Conservation (phyloP, 2,113 vertebrate genomes). For the Ochotona princeps region DNA sequence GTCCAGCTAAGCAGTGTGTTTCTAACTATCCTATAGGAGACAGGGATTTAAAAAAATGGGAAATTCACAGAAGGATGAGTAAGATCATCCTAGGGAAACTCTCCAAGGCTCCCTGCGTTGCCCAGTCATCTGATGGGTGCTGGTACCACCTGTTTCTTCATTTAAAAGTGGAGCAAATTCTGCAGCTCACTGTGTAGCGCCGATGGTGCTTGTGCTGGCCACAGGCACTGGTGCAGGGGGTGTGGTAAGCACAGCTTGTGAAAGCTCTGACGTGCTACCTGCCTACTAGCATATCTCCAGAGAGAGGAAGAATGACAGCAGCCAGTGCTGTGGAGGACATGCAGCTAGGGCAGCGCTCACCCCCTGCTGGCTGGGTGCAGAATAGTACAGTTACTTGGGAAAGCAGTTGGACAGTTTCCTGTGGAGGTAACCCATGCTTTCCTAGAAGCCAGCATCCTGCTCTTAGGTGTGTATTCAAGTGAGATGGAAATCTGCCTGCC, state of each 20-base stretch:
- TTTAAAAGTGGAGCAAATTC: background rate
- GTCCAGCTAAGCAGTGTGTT: background rate
- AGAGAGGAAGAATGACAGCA: too few species aligned
- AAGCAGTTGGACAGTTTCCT: background rate
- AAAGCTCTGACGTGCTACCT: too few species aligned
- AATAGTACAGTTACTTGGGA: background rate
- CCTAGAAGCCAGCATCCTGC: too few species aligned
- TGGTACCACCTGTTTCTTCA: background rate
- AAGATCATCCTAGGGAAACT: background rate
- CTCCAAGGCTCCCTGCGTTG: too few species aligned
- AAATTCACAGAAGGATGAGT: background rate
- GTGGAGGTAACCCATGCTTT: background rate
- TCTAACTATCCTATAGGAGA: accelerated
- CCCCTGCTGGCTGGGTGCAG: too few species aligned
- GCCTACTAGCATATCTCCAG: too few species aligned
- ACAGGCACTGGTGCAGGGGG: accelerated
- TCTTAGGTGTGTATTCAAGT: background rate
- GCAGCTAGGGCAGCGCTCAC: too few species aligned
- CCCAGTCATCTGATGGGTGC: background rate
- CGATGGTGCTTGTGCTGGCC: background rate
- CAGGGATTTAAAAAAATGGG: background rate
- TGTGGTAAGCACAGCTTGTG: background rate
- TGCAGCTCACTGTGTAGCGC: background rate
- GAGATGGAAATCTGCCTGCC: background rate
- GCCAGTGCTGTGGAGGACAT: accelerated